phyloP scores from a whole-genome alignment of 2,797 vertebrate species.

The Mus minutoides region DNA sequence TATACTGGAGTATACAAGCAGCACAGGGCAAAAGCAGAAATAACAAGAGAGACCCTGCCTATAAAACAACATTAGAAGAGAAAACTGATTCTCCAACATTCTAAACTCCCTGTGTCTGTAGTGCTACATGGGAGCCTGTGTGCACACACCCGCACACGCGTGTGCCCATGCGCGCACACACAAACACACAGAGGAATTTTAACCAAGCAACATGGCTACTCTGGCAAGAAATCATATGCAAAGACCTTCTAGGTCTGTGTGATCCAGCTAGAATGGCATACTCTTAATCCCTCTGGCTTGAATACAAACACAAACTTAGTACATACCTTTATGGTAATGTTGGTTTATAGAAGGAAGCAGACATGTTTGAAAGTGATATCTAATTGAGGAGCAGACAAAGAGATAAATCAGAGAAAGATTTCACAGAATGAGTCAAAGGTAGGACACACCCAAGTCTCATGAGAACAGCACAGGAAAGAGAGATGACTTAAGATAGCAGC shows the following conservation, averaged over 20 bases:
- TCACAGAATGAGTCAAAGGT: neutral
- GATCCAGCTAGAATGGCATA: neutral
- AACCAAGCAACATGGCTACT: neutral
- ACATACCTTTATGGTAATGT: neutral
- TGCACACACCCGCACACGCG: neutral
- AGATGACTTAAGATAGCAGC: neutral
- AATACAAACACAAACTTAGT: neutral
- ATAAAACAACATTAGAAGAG: neutral
- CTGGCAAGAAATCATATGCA: neutral
- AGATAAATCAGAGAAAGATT: neutral
- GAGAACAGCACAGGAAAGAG: neutral
- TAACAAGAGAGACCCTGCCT: neutral
- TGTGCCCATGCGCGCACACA: neutral
- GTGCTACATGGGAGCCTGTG: neutral
- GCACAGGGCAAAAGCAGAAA: neutral
- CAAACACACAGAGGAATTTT: neutral
- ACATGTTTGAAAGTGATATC: neutral
- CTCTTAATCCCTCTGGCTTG: neutral
- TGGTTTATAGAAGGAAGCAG: neutral
- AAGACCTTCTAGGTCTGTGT: neutral
- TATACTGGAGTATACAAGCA: neutral
- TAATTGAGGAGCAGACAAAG: neutral
- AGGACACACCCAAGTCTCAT: neutral
- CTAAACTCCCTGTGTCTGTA: neutral
- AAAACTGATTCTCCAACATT: neutral